Conservation (phyloP, 2,797 vertebrate species). For the Alosa sapidissima region DNA sequence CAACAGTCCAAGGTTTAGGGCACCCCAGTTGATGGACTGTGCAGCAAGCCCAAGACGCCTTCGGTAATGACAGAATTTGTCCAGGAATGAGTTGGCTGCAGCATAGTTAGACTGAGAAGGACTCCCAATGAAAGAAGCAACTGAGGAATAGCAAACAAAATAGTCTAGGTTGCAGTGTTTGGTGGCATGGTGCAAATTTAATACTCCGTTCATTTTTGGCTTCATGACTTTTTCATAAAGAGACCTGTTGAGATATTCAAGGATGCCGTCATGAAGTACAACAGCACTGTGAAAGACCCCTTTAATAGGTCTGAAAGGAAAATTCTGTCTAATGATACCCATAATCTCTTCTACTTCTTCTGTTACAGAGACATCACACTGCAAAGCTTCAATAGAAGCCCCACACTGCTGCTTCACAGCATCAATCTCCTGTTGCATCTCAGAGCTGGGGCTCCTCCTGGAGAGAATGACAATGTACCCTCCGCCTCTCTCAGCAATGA, state of each 20-base stretch:
- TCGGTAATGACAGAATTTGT: conserved; percentile 82
- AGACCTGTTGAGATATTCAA: conserved; percentile 57
- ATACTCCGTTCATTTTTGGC: conserved; percentile 64
- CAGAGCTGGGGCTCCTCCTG: conserved; percentile 65
- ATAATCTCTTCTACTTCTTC: conserved; percentile 58
- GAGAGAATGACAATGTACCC: conserved; percentile 76
- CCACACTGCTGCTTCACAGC: conserved; percentile 63
- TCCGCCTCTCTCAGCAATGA: conserved; percentile 79
- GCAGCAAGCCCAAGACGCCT: conserved; percentile 77
- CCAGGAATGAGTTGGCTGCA: conserved; percentile 86
- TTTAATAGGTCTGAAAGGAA: conserved; percentile 57
- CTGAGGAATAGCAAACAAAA: conserved; percentile 69
- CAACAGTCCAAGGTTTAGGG: conserved; percentile 81
- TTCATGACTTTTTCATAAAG: conserved; percentile 64
- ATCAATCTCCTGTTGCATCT: conserved; percentile 70
- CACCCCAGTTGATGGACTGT: conserved; percentile 86
- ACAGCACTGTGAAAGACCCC: conserved; percentile 35
- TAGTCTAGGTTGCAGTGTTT: conserved; percentile 64
- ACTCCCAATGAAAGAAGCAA: conserved; percentile 67
- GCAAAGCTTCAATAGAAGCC: conserved; percentile 63
- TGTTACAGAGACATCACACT: conserved; percentile 73
- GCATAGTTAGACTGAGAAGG: conserved; percentile 70
- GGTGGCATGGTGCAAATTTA: conserved; percentile 68
- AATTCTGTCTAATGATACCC: conserved; percentile 47
- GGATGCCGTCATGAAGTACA: not conserved